Conservation (phyloP, 1,140 invertebrate genomes). For the Frieseomelitta varia region DNA sequence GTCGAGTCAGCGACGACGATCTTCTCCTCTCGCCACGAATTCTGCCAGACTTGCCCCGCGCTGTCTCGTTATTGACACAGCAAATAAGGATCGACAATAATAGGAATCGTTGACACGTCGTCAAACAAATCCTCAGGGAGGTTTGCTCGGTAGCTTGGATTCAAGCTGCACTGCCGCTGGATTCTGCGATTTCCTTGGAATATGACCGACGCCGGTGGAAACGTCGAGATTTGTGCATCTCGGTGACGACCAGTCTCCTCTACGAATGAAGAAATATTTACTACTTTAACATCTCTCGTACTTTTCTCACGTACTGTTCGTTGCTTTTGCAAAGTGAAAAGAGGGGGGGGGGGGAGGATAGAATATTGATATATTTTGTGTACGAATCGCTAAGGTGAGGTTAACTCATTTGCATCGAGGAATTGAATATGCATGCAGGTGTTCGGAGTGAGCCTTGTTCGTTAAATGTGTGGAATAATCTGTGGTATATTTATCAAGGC, state of each 20-base stretch:
- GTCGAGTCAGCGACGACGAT: not conserved
- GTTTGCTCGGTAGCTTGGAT: not conserved
- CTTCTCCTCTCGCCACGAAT: not conserved
- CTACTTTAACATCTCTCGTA: no score
- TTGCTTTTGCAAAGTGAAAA: no score
- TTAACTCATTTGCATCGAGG: no score
- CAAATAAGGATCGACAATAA: conserved; percentile 63
- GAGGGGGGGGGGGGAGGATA: no score
- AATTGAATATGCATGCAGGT: no score
- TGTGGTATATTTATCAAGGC: no score
- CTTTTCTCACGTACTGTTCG: no score
- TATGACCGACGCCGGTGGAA: not conserved
- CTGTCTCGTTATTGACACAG: conserved; percentile 42
- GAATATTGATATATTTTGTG: no score
- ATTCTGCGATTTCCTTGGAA: not conserved
- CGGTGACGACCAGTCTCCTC: no score
- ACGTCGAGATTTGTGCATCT: not conserved
- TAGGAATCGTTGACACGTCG: conserved; percentile 58
- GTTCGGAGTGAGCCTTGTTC: no score
- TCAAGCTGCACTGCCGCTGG: not conserved
- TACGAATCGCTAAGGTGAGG: no score
- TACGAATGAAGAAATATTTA: conserved; percentile 12
- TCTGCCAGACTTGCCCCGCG: conserved; percentile 25
- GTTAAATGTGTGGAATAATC: no score
- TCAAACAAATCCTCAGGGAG: conserved; percentile 45